Evolutionary conservation across 2,113 vertebrate species (phyloP), one percentile per base, ranked within the genome.

Genomic region (Atrichornis clamosus): DNA sequence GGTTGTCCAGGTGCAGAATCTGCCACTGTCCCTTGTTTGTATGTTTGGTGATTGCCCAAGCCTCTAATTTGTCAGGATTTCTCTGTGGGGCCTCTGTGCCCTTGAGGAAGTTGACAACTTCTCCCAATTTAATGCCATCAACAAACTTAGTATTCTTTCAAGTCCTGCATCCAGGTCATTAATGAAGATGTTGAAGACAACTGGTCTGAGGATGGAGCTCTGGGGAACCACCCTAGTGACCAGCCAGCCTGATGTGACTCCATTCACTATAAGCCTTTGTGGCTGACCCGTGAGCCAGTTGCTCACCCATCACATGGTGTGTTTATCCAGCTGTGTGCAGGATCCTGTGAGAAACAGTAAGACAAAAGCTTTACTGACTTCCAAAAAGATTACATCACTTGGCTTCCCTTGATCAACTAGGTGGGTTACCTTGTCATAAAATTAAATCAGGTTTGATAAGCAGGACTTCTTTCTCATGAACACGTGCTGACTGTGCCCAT

Each of bases 41-140:
- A 4, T 11, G 17, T 27, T 2, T 84, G 58, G 14, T 37, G 68
- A 46, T 37, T 32, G 10, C 21, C 3, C 22, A 63, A 39, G 3
- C 2, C 30, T 27, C 33, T 13, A 23, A 37, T 46, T 33, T 46
- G 6, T 18, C 1, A 0, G 53, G 33, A 4, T 37, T 13, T 52
- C 33, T 55, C 23, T 37, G 16, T 9, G 63, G 33, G 27, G 16
- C 17, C 21, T 46, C 13, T 19, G 7, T 1, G 3, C 3, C 6
- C 56, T 37, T 17, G 13, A 27, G 32, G 9, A 17, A 46, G 11
- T 53, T 58, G 63, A 46, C 39, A 53, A 17, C 5, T 46, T 9
- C 14, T 46, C 39, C 22, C 10, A 10, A 46, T 74, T 64, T 46
- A 22, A 2, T 39, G 6, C 33, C 7, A 47, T 37, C 28, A 55